Base-by-base conservation (phyloP, 2,888 invertebrate genomes). In the Tethea ocularis region DNA sequence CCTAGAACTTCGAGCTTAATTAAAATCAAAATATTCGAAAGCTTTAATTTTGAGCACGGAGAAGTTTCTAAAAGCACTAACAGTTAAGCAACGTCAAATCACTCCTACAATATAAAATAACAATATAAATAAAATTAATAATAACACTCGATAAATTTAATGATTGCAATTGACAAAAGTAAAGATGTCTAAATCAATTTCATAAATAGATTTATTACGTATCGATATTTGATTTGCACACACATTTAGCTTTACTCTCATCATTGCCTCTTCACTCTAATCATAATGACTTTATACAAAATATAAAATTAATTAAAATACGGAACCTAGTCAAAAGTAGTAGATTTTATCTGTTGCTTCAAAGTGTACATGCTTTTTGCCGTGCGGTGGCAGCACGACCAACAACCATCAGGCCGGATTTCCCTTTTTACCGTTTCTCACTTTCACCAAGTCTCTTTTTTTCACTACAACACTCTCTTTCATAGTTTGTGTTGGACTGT, bases 311-410 rank as follows among this genome's bases (percentile, higher is more conserved):
- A 46, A 11, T 17, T 23, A 38, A 13, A n/a, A 2, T 10, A 26
- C 52, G 55, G 33, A 33, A 33, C 2, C 29, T 56, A 60, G 22
- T 83, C 64, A 91, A 73, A 93, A 91, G 71, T 93, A 93, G 66
- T 91, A 88, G 66, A 93, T 78, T 69, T 87, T 83, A 75, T 93
- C 92, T 60, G 81, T 84, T 58, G 84, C 75, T 77, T 91, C 89
- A 64, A 93, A 93, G 70, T 93, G 93, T 71, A 93, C 93, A 80
- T 91, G 92, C 83, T 93, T 93, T 65, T 85, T 84, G 72, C 80
- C 83, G 77, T 83, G 85, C 76, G 83, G 69, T 38, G 89, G 89
- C 76, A 91, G 84, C 82, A 89, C 86, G 67, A 87, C 88, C 67
- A 86, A 81, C 76, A 88, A 88, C 92, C 89, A 91, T 93, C 92